Conservation (phyloP, 1,140 invertebrate species). For the Penaeus chinensis region DNA sequence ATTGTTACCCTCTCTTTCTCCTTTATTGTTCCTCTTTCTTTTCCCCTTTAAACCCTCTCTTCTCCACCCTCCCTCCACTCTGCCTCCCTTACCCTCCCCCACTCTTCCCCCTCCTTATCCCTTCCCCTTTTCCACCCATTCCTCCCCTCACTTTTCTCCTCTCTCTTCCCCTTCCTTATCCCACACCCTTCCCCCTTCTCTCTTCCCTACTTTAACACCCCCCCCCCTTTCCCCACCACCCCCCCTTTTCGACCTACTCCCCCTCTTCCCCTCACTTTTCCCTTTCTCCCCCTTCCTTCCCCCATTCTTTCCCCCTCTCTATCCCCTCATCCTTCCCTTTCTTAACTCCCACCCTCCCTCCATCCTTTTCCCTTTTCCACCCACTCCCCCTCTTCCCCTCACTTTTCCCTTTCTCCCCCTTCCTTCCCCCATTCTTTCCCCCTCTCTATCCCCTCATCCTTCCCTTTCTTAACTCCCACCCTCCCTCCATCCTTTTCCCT, state of each 20-base stretch:
- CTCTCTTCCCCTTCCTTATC: neutral
- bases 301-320: neutral
- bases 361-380: too few species aligned
- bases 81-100: neutral
- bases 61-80: neutral
- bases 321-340: too few species aligned
- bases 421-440: too few species aligned
- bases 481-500: too few species aligned
- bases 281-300: neutral
- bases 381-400: neutral
- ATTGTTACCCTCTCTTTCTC: neutral
- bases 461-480: too few species aligned
- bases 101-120: neutral
- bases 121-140: neutral
- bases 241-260: neutral
- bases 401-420: too few species aligned
- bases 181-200: neutral
- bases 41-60: neutral
- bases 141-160: neutral
- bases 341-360: neutral
- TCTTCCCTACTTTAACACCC: neutral
- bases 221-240: neutral
- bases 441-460: too few species aligned
- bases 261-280: too few species aligned
- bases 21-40: neutral